Evolutionary conservation across 2,797 vertebrate genomes (phyloP).

Genomic region (Argya squamiceps): DNA sequence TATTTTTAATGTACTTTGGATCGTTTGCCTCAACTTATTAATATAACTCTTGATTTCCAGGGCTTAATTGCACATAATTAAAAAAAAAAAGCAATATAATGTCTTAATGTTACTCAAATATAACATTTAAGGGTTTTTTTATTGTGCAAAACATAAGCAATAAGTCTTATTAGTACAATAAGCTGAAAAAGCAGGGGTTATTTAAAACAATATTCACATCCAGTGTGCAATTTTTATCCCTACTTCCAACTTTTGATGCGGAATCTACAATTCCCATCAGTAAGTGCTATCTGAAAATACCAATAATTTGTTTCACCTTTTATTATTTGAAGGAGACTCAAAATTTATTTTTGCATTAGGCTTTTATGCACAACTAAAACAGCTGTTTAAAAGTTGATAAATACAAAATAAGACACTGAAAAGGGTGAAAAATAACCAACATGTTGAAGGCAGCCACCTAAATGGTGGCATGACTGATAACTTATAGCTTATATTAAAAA

Average conservation of each 20-base stretch:
- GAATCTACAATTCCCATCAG: slow-evolving; percentile 12
- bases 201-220: slow-evolving; percentile 23
- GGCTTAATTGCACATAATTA: neutral
- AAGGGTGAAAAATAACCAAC: neutral
- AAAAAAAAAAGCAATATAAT: neutral
- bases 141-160: slow-evolving; percentile 52
- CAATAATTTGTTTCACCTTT: neutral
- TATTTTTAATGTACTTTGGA: neutral
- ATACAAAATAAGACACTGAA: slow-evolving; percentile 20
- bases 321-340: neutral
- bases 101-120: neutral
- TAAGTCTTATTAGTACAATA: neutral
- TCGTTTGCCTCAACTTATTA: neutral
- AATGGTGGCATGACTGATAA: neutral
- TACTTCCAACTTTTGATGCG: neutral
- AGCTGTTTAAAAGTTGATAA: neutral
- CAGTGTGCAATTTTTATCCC: slow-evolving; percentile 6
- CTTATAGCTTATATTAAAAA: neutral
- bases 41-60: neutral
- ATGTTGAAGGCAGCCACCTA: neutral
- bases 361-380: neutral
- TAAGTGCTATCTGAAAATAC: slow-evolving; percentile 45
- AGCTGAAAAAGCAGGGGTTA: slow-evolving; percentile 11
- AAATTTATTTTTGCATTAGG: neutral
- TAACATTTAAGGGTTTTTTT: neutral